Evolutionary conservation across 1,140 invertebrate genomes (phyloP).

Genomic region (Fopius arisanus): DNA sequence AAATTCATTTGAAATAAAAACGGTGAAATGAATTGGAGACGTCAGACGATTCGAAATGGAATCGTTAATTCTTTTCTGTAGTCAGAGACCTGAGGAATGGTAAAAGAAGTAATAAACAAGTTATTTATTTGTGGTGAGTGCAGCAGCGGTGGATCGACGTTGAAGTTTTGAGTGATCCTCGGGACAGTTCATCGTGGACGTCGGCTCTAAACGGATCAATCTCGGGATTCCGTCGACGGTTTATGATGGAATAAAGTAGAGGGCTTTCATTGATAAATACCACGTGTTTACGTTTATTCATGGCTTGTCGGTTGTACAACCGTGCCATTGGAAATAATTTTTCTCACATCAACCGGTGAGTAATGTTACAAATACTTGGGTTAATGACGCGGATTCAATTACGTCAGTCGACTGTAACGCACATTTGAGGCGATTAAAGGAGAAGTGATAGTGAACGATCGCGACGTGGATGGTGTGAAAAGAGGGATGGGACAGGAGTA

Average conservation of each 20-base stretch:
- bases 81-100: too few species aligned
- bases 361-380: neutral
- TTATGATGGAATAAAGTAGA: neutral
- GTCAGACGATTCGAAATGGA: too few species aligned
- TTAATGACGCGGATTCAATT: neutral
- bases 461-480: neutral
- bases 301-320: neutral
- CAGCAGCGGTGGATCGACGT: neutral
- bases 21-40: too few species aligned
- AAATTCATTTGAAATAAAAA: too few species aligned
- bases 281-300: neutral
- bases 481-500: neutral
- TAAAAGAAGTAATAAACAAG: too few species aligned
- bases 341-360: neutral
- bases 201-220: neutral
- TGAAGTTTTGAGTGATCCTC: neutral
- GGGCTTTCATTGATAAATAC: neutral
- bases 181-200: constrained; percentile 12
- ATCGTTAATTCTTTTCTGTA: too few species aligned
- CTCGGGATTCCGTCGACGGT: neutral
- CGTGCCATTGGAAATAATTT: too few species aligned
- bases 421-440: neutral
- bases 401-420: neutral
- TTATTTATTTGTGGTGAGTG: too few species aligned
- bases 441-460: neutral